Evolutionary conservation across 2,888 invertebrate species (phyloP), one percentile per base, ranked within the genome.

Genomic region (Yponomeuta sedellus): DNA sequence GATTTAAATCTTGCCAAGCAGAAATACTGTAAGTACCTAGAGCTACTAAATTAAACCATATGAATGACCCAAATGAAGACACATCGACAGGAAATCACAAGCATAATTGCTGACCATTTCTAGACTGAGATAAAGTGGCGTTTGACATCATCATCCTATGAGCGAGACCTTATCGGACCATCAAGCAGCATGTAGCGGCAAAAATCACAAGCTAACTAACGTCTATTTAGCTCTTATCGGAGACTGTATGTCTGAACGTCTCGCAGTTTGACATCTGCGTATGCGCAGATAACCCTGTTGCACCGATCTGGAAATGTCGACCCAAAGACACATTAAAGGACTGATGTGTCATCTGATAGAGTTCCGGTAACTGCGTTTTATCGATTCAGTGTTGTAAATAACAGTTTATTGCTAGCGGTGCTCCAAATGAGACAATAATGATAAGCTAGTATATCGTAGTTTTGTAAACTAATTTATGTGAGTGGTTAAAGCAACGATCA

Each of bases 321-420:
- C 76, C 77, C 70, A 77, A 65, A 77, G 78, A 77, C 79, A 78
- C 74, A 77, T 72, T 69, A 72, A 69, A 71, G 67, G 71, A 71
- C 74, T 73, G 73, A 69, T 71, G 65, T 72, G 70, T 71, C 72
- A 67, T 68, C 62, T 66, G 69, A 71, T 70, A 59, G 20, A 12
- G 10, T 58, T 22, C 20, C 12, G 20, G 25, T 25, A 59, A 20
- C 19, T 22, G 22, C 10, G 22, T 12, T 11, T 25, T 25, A 59
- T 22, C 20, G 12, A 20, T 59, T 12, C 25, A 52, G 44, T 12
- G 44, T 16, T 52, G 44, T 52, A 52, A 22, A 59, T 22, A 25
- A 11, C 22, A 20, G 22, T 59, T 59, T 59, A 20, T 59, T 10
- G 25, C 20, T 25, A 5, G 25, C 20, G 20, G 22, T 10, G 22